These are phyloP conservation scores for Troides aeacus DNA, from an alignment of 2,888 invertebrate species.

Conservation along the genomic window DNA sequence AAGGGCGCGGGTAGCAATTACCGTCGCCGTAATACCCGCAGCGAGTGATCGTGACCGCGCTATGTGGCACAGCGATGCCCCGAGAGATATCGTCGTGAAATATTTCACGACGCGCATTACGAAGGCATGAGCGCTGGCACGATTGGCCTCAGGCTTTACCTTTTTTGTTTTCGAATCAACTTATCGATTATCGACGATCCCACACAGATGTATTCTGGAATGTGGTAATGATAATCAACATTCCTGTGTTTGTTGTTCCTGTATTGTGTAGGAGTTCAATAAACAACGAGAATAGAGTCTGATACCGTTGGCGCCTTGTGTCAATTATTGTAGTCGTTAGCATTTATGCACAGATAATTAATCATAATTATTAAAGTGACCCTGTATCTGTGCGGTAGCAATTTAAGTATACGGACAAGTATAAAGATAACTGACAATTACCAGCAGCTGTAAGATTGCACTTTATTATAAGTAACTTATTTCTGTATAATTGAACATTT, in stretches of 20 bases:
- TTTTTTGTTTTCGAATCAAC: constrained; percentile 38
- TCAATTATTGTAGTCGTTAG: constrained; percentile 39
- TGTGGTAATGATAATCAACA: constrained; percentile 69
- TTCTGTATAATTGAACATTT: background rate
- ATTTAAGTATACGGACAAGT: constrained; percentile 25
- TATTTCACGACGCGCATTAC: constrained; percentile 71
- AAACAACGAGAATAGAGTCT: constrained; percentile 58
- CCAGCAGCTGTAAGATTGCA: constrained; percentile 26
- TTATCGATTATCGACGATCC: constrained; percentile 32
- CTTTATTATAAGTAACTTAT: constrained; percentile 13
- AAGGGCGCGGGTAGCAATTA: constrained; percentile 74
- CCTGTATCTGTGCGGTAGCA: constrained; percentile 21
- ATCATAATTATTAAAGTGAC: constrained; percentile 20
- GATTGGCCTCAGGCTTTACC: constrained; percentile 51
- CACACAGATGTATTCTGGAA: constrained; percentile 71
- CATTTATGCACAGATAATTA: constrained; percentile 16
- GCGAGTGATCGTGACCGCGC: constrained; percentile 75
- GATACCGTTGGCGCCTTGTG: constrained; percentile 60
- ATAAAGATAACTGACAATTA: constrained; percentile 28
- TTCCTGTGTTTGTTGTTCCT: constrained; percentile 51
- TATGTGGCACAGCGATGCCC: constrained; percentile 72
- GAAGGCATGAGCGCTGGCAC: constrained; percentile 62
- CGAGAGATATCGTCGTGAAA: constrained; percentile 73
- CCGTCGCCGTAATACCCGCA: constrained; percentile 61
- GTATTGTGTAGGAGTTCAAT: constrained; percentile 61